Evolutionary conservation across 2,888 invertebrate species (phyloP), one percentile per base, ranked within the genome.

Genomic region (Idaea biselata): DNA sequence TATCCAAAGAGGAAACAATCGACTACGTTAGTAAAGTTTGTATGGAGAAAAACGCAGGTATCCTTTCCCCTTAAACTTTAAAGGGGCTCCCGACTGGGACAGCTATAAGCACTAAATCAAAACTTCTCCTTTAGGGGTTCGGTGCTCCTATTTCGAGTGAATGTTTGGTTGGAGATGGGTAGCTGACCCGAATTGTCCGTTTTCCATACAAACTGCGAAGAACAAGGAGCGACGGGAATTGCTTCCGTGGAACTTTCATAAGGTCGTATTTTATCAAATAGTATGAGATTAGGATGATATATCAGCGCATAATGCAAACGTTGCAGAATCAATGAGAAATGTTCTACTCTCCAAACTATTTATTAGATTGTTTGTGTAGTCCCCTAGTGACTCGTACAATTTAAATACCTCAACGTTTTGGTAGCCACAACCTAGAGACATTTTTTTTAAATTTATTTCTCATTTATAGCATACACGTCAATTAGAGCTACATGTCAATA

Each of bases 61-160:
- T n/a, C n/a, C n/a, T n/a, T n/a, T n/a, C n/a, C n/a, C n/a, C n/a
- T 87, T 81, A 86, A 90, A 91, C 83, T 90, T 90, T 88, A 87
- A 89, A 89, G 89, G 89, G 88, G 79, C 79, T 82, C 82, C 79
- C 83, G 81, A 81, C 83, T 83, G 84, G 80, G 87, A 86, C 87
- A 86, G 88, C 86, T 88, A 90, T 90, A 89, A 88, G 89, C 87
- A 87, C 87, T 91, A 91, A 91, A 91, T 91, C 91, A 91, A 90
- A 91, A 91, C 92, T 91, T 91, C 84, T 76, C 81, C 88, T 82
- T 83, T 83, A 81, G 79, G 78, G 81, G 80, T 79, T 79, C 78
- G 79, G 76, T 81, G 73, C 81, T 81, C 81, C 80, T 82, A 87
- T 81, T 85, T 85, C 78, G 76, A 84, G 81, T 84, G 88, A 86